Conservation (phyloP, 2,888 invertebrate genomes). For the Meiosimyza decipiens region DNA sequence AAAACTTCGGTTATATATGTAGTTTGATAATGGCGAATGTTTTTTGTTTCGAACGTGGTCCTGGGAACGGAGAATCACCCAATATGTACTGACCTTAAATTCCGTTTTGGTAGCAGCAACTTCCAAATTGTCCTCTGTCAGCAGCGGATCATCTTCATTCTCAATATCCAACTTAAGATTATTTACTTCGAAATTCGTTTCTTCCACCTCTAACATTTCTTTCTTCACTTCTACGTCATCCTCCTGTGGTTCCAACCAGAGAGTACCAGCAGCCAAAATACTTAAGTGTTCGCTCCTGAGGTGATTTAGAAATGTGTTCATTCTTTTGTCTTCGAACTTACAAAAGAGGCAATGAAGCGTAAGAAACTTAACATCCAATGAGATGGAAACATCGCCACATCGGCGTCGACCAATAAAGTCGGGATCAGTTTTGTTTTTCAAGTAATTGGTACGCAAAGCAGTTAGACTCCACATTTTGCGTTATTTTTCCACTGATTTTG, state of each 20-base stretch:
- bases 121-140: not conserved
- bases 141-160: not conserved
- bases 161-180: not conserved
- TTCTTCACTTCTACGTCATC: not conserved
- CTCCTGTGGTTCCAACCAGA: no score
- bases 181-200: not conserved
- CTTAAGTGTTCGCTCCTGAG: not conserved
- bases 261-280: no score
- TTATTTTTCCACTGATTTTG: no score
- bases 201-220: not conserved
- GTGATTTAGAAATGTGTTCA: not conserved
- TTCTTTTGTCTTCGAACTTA: not conserved
- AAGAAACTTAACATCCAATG: not conserved
- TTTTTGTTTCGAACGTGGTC: no score
- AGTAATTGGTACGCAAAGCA: not conserved
- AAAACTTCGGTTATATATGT: no score
- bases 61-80: no score
- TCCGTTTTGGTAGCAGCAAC: no score
- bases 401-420: not conserved
- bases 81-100: no score
- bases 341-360: not conserved
- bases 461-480: conserved; percentile 3
- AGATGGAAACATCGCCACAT: conserved; percentile 12
- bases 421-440: not conserved
- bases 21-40: no score